Evolutionary conservation across 1,140 invertebrate genomes (phyloP), one percentile per base, ranked within the genome.

Genomic region (Drosophila trapezifrons): DNA sequence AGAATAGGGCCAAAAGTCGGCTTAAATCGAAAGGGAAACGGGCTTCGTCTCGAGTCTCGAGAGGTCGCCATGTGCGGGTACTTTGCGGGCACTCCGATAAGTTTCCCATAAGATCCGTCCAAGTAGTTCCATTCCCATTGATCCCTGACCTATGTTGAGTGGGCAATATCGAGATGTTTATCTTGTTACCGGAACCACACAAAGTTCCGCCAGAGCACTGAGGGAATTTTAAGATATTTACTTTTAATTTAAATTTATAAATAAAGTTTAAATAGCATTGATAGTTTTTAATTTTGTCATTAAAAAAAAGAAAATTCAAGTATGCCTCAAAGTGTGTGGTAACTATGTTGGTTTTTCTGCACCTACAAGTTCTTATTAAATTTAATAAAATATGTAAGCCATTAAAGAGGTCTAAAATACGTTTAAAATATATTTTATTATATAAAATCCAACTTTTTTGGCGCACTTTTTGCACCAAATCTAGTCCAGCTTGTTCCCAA

Each of bases 21-120:
- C 62, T 76, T 76, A 76, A 76, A 59, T 42, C 29, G 74, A 76
- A 76, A 43, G 73, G 32, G 37, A 76, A 59, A 59, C 63, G 66
- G 25, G n/a, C 32, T 32, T 3, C 22, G 25, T 18, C 37, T 4
- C 18, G 27, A 18, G n/a, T 45, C 69, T 71, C 42, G 27, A 72
- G 69, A 47, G 69, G 52, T 71, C 62, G 43, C 25, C 51, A 40
- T 49, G 66, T 70, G 51, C 27, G 38, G 35, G 0, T 51, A 29
- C 59, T 63, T 64, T 27, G 7, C 29, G 37, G 58, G 35, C 45
- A 29, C 59, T 32, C 37, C n/a, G 37, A 66, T 69, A 66, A 66
- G 37, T 66, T 69, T 37, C 37, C 62, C 64, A 69, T 66, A 69
- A 42, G 51, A 54, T 54, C 51, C 51, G 38, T 29, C 37, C 25